Evolutionary conservation across 2,797 vertebrate species (phyloP).

Genomic region (Onychomys leucogaster): DNA sequence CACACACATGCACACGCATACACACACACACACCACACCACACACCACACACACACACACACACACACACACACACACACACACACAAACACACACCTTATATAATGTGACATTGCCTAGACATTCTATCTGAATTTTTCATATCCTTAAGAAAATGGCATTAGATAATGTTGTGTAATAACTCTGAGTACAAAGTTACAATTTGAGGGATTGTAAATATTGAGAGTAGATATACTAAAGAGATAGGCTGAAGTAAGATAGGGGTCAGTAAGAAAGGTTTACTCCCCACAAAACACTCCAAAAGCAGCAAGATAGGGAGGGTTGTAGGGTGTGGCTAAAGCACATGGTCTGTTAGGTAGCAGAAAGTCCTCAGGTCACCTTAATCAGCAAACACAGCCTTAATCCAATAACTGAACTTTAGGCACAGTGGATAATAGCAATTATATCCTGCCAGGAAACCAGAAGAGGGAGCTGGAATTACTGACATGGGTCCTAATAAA

Average conservation of each 20-base stretch:
- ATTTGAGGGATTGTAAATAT: background rate
- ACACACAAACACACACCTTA: background rate
- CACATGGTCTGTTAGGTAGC: background rate
- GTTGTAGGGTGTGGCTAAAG: background rate
- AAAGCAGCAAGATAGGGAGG: background rate
- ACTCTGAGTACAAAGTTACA: background rate
- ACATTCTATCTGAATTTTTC: conserved; percentile 45
- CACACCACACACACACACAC: background rate
- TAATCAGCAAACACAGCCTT: background rate
- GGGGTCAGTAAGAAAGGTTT: background rate
- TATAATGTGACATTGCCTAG: conserved; percentile 8
- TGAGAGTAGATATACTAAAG: background rate
- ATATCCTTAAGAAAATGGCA: background rate
- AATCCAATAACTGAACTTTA: background rate
- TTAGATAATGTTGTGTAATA: background rate
- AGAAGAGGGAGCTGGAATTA: background rate
- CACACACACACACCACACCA: background rate
- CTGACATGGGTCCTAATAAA: background rate
- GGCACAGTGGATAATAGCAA: background rate
- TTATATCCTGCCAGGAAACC: background rate
- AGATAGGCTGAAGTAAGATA: background rate
- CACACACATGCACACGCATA: no score
- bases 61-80: background rate
- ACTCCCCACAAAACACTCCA: background rate
- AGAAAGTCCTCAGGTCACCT: background rate